Evolutionary conservation across 2,797 vertebrate genomes (phyloP), one percentile per base, ranked within the genome.

Genomic region (Bradypodion ventrale): DNA sequence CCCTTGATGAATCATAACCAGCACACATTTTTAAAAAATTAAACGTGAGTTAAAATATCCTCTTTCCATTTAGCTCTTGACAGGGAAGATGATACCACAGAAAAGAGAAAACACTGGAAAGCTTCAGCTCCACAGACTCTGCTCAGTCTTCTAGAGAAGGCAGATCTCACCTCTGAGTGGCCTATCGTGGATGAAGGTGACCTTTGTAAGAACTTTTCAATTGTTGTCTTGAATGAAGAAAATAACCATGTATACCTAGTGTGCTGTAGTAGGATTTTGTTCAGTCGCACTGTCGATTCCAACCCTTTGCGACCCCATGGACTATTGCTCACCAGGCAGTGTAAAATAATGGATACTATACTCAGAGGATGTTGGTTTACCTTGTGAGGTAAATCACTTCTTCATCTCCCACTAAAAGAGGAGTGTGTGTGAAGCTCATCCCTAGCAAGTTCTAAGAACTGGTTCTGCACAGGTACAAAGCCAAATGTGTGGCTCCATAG

Each of bases 91-190:
- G 56, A 85, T 73, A 49, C 29, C 0, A 78, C 82, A 68, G 89
- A 78, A n/a, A 89, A 72, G 83, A 95, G 96, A 81, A 95, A 94
- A 80, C 95, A 92, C 0, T 97, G 97, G 97, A 91, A 84, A 1
- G 12, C 85, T 2, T 75, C 37, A 60, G 88, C 88, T 1, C 96
- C 97, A 15, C 78, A 92, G 80, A 96, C 96, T 23, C 93, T 97
- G 35, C 90, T 97, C 84, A 89, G 93, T 2, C 93, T 95, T 87
- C 95, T 98, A 69, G 94, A 94, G 42, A 89, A 87, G 2, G 93
- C 95, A 3, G 82, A 95, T 0, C 44, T 97, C 80, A 93, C 89
- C 2, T 90, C 94, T 46, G 16, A 63, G 4, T 87, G 82, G 83
- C 90, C 93, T 29, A 90, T 95, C 0, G 5, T 94, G 82, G 89